Evolutionary conservation across 1,140 invertebrate species (phyloP), one percentile per base, ranked within the genome.

Genomic region (Drosophila persimilis): DNA sequence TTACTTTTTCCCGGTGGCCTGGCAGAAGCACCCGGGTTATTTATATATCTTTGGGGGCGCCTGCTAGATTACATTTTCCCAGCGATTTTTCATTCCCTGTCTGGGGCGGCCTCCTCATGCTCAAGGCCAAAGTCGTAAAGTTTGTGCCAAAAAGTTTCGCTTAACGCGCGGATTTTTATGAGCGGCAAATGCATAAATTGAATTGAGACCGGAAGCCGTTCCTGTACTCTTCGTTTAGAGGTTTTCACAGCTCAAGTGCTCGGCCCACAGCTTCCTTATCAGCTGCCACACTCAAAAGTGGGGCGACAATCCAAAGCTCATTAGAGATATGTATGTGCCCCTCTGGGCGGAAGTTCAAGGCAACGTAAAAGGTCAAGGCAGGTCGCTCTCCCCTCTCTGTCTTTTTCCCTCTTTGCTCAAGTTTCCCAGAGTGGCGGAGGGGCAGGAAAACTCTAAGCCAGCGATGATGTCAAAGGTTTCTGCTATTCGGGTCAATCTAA

Each of bases 401-500:
- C 17, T 47, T 47, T 63, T 43, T 35, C 7, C 6, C 26, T 45
- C 48, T 48, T 70, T 54, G 51, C 53, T 26, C 20, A 63, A 73
- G 58, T 56, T 62, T 41, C 20, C 24, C 26, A 31, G 20, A 31
- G 39, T 74, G 72, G 48, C 72, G 74, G 22, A 8, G 60, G 22
- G 15, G 20, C 22, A 15, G 35, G 9, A 47, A 46, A 35, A 63
- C 58, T 24, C 31, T 43, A 35, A 50, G 59, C 62, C 24, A 41
- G 65, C 51, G 81, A 71, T 85, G 80, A 84, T 83, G 80, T 84
- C 81, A 80, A 86, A 84, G 73, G 51, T 45, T 75, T 73, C 47
- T 74, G 73, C 60, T 73, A 84, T 76, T 77, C 71, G 73, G 83
- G 77, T 86, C 83, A 86, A 85, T 88, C 80, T 78, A 50, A 74